Evolutionary conservation across 2,113 vertebrate genomes (phyloP).

Genomic region (Bubo bubo): DNA sequence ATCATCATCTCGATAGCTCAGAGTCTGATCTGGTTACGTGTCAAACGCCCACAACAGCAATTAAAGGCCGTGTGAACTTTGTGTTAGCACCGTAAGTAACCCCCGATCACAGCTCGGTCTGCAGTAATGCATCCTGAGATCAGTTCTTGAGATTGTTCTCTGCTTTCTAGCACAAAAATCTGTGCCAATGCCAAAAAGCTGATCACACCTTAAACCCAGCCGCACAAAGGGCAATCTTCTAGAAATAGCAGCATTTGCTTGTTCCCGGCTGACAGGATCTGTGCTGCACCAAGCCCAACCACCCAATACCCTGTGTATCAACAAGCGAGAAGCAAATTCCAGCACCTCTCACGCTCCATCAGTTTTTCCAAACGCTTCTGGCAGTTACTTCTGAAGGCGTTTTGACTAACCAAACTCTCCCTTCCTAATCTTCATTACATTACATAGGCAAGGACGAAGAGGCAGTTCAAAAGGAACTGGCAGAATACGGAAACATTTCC

Average conservation of each 20-base stretch:
- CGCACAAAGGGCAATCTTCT: neutral
- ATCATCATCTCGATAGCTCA: neutral
- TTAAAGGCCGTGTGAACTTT: neutral
- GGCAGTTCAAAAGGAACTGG: neutral
- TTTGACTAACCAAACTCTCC: neutral
- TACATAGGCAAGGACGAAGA: neutral
- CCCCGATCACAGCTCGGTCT: rapidly evolving
- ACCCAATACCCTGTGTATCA: neutral
- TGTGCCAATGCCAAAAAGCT: neutral
- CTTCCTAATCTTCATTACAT: neutral
- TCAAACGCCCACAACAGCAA: neutral
- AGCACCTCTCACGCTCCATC: neutral
- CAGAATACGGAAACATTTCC: neutral
- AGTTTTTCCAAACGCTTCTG: neutral
- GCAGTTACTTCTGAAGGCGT: neutral
- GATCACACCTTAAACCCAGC: neutral
- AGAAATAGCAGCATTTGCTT: neutral
- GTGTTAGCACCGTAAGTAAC: neutral
- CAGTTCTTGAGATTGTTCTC: neutral
- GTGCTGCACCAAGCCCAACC: neutral
- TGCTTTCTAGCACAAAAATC: slow-evolving; percentile 3
- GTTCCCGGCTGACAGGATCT: neutral
- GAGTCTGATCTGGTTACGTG: neutral
- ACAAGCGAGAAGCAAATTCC: neutral
- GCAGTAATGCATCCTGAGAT: rapidly evolving